Conservation (phyloP, 2,888 invertebrate species). For the Drosophila conformis region DNA sequence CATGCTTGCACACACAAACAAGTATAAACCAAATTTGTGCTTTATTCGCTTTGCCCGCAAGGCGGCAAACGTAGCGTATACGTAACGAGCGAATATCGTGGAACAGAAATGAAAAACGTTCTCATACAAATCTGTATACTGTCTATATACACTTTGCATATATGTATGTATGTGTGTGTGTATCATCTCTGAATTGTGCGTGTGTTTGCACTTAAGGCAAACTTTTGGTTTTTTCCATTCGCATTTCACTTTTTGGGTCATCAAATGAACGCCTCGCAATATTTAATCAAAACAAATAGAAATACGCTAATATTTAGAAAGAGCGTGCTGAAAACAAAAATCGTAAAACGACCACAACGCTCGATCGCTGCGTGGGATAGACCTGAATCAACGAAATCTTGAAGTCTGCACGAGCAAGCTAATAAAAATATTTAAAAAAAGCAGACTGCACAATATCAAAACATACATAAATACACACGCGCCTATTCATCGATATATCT, state of each 20-base stretch:
- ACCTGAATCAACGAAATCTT: constrained; percentile 62
- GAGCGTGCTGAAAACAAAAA: constrained; percentile 61
- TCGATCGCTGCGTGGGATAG: constrained; percentile 30
- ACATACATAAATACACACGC: constrained; percentile 2
- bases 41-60: constrained; percentile 55
- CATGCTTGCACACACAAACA: constrained; percentile 9
- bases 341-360: constrained; percentile 16
- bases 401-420: constrained; percentile 18
- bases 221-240: constrained; percentile 64
- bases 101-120: constrained; percentile 39
- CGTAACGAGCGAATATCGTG: constrained; percentile 57
- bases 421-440: constrained; percentile 23
- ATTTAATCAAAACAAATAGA: constrained; percentile 30
- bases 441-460: constrained; percentile 35
- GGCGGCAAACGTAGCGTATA: constrained; percentile 67
- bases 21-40: constrained; percentile 47
- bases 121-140: constrained; percentile 1
- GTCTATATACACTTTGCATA: neutral
- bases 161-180: neutral
- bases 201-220: constrained; percentile 29
- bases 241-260: constrained; percentile 62
- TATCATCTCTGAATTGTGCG: constrained; percentile 24
- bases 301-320: constrained; percentile 66
- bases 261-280: constrained; percentile 21
- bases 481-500: neutral